A percentile compares a stretch with the other conserved stretches of the same genome.
These are phyloP conservation scores for Lophotriccus pileatus DNA, from an alignment of 2,797 vertebrate species.

Conservation along the genomic window DNA sequence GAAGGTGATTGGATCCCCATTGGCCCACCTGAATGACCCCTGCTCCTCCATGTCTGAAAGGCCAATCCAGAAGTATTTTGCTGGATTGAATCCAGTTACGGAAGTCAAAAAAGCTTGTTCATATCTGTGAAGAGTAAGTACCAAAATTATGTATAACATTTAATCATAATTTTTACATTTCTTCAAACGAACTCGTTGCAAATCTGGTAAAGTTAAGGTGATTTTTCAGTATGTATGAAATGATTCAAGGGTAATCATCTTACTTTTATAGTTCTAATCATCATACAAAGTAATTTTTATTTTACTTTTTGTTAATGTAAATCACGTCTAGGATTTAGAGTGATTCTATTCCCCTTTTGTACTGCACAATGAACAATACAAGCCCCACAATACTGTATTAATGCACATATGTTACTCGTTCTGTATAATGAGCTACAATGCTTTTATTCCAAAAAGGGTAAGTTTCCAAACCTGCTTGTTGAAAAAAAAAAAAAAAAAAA, in stretches of 20 bases:
- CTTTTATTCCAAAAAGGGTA: background rate
- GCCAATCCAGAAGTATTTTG: constrained; percentile 93
- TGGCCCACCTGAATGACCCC: constrained; percentile 82
- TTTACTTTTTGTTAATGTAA: background rate
- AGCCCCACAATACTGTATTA: background rate
- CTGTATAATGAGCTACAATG: background rate
- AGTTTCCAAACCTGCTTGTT: background rate
- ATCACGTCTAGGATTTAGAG: background rate
- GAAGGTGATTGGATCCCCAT: constrained; percentile 75
- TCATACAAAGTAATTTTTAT: background rate
- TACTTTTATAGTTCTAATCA: background rate
- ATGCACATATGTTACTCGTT: background rate
- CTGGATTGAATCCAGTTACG: constrained; percentile 85
- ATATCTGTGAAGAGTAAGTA: constrained; percentile 77
- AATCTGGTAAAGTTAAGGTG: background rate
- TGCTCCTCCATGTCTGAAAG: constrained; percentile 80
- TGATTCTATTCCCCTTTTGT: background rate
- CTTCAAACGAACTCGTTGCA: background rate
- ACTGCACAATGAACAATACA: background rate
- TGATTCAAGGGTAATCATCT: background rate
- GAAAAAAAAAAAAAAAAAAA: background rate
- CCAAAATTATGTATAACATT: background rate
- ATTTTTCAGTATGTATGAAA: accelerated
- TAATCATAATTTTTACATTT: background rate
- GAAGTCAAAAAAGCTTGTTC: constrained; percentile 94